Percentiles rank a stretch among this genome's conserved stretches.
Conservation (phyloP, 2,113 vertebrate species). For the Etia nguti region DNA sequence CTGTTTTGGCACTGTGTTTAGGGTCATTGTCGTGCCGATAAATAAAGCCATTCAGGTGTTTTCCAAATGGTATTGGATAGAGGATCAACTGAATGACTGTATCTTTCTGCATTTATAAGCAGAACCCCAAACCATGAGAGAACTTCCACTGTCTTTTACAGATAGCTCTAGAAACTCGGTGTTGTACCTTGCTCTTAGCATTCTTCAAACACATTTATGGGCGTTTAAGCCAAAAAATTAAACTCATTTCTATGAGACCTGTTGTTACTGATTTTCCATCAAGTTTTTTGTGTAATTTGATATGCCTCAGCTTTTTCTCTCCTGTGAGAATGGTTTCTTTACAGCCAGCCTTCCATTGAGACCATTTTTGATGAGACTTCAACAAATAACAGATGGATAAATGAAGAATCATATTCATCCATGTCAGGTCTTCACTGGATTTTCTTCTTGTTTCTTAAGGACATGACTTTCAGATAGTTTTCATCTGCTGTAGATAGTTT, state of each 20-base stretch:
- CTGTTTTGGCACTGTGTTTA: neutral
- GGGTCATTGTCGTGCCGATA: neutral
- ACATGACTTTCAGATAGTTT: neutral
- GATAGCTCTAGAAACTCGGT: rapidly evolving
- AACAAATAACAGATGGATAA: neutral
- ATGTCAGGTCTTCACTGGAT: neutral
- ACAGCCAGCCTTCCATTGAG: neutral
- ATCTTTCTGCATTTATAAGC: neutral
- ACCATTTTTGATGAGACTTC: neutral
- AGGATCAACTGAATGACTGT: neutral
- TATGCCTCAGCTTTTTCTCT: neutral
- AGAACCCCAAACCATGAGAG: neutral
- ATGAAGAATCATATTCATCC: neutral
- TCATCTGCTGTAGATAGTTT: neutral
- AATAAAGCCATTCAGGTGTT: neutral
- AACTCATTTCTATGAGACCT: neutral
- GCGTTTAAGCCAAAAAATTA: neutral
- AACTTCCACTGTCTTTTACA: neutral
- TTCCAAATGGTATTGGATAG: neutral
- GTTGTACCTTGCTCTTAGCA: neutral
- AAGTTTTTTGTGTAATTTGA: neutral
- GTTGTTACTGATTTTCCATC: neutral
- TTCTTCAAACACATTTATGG: neutral
- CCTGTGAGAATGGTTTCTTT: neutral
- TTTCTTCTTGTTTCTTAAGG: rapidly evolving